phyloP scores from a whole-genome alignment of 2,888 invertebrate species.

The Chrysolina haemoptera region DNA sequence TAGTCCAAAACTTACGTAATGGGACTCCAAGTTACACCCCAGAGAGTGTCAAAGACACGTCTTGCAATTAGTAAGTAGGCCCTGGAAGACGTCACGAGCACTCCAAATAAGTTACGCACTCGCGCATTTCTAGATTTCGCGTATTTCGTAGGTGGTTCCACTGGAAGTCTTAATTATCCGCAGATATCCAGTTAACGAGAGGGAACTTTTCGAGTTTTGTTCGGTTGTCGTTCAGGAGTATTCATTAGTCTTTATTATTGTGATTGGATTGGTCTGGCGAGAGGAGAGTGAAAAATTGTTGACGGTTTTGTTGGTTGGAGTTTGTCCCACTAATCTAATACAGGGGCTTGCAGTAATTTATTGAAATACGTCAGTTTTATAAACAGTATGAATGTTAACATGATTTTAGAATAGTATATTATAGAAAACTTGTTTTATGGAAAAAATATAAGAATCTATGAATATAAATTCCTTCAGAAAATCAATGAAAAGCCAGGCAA shows the following conservation, averaged over 20 bases:
- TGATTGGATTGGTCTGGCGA: slow-evolving; percentile 33
- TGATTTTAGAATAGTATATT: no score
- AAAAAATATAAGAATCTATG: no score
- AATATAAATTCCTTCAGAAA: no score
- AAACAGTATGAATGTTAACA: no score
- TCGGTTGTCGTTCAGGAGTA: slow-evolving; percentile 41
- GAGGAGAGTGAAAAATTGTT: slow-evolving; percentile 15
- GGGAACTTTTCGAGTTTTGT: slow-evolving; percentile 50
- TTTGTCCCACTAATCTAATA: background rate
- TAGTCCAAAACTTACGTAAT: slow-evolving; percentile 46
- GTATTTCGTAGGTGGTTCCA: slow-evolving; percentile 43
- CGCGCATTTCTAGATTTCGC: slow-evolving; percentile 47
- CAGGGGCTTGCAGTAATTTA: no score
- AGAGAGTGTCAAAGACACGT: slow-evolving; percentile 58
- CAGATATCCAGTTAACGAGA: slow-evolving; percentile 59
- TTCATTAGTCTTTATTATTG: slow-evolving; percentile 57
- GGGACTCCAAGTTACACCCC: slow-evolving; percentile 30
- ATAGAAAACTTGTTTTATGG: no score
- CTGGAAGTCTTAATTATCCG: slow-evolving; percentile 59
- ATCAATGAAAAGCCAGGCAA: no score
- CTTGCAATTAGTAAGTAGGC: slow-evolving; percentile 58
- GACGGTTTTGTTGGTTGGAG: slow-evolving; percentile 2
- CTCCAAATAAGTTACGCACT: slow-evolving; percentile 54
- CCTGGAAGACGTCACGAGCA: slow-evolving; percentile 54
- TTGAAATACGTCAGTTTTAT: no score